phyloP scores from a whole-genome alignment of 2,113 vertebrate genomes.

The Grammomys dolichurus region DNA sequence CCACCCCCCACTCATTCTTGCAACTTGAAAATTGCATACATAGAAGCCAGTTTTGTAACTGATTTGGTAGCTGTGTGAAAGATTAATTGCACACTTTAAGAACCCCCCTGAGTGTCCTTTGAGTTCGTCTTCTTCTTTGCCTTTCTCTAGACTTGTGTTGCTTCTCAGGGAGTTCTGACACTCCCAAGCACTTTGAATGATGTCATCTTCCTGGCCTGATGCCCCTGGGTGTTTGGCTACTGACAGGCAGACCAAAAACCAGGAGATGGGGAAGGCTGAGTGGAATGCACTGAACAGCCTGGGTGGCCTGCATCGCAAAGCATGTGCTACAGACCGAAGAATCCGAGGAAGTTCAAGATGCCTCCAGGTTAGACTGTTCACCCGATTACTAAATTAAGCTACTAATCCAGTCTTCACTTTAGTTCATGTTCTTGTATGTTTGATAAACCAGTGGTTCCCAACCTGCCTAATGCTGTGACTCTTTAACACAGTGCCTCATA shows the following conservation, averaged over 20 bases:
- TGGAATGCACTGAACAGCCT: background rate
- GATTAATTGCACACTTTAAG: conserved; percentile 23
- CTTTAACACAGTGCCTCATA: background rate
- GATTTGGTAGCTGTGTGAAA: conserved; percentile 9
- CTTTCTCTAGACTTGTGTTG: background rate
- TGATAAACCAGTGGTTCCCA: background rate
- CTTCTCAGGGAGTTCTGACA: conserved; percentile 5
- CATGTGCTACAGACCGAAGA: background rate
- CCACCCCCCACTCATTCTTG: too few relatives aligned
- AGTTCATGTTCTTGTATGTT: background rate
- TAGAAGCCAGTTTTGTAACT: background rate
- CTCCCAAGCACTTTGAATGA: conserved; percentile 27
- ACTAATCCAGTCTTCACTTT: conserved; percentile 11
- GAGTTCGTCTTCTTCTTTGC: background rate
- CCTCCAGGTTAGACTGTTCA: background rate
- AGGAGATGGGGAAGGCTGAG: conserved; percentile 2
- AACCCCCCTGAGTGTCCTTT: background rate
- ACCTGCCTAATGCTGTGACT: background rate
- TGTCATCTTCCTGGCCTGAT: conserved; percentile 57
- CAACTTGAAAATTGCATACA: background rate
- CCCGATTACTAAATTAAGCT: conserved; percentile 43
- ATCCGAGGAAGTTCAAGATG: conserved; percentile 20
- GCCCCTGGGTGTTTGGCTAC: background rate
- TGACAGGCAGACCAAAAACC: conserved; percentile 32
- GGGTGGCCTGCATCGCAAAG: background rate